These are phyloP conservation scores for Caradrina kadenii DNA, from an alignment of 2,888 invertebrate genomes.

Conservation along the genomic window DNA sequence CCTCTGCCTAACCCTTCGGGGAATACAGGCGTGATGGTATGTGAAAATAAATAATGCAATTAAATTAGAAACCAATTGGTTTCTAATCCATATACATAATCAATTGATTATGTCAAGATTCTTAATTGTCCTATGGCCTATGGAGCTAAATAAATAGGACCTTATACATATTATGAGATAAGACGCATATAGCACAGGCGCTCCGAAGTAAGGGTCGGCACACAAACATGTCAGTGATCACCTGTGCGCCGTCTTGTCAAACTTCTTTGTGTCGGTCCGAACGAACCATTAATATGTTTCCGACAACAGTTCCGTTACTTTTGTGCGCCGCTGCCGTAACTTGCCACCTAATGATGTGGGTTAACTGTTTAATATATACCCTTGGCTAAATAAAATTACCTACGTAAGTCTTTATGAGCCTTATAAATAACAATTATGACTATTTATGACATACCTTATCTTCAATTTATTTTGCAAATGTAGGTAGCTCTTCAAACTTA, in stretches of 20 bases:
- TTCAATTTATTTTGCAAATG: conserved; percentile 33
- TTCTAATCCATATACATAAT: too few species aligned
- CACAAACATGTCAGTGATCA: conserved; percentile 66
- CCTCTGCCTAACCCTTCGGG: too few species aligned
- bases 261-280: conserved; percentile 63
- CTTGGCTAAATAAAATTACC: conserved; percentile 62
- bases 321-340: conserved; percentile 56
- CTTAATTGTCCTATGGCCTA: too few species aligned
- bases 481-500: conserved; percentile 14
- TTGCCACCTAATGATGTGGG: conserved; percentile 63
- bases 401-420: conserved; percentile 56
- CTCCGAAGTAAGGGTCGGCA: conserved; percentile 35
- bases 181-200: conserved; percentile 20
- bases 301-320: conserved; percentile 65
- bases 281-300: conserved; percentile 66
- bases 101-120: too few species aligned
- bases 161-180: conserved; percentile 25
- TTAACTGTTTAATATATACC: conserved; percentile 63
- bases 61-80: too few species aligned
- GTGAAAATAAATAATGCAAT: too few species aligned
- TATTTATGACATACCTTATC: conserved; percentile 42
- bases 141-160: background rate
- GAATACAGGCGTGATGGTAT: too few species aligned
- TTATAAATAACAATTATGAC: conserved; percentile 57
- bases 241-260: conserved; percentile 65